Base-by-base conservation (phyloP, 2,797 vertebrate genomes). In the Eleutherodactylus coqui region DNA sequence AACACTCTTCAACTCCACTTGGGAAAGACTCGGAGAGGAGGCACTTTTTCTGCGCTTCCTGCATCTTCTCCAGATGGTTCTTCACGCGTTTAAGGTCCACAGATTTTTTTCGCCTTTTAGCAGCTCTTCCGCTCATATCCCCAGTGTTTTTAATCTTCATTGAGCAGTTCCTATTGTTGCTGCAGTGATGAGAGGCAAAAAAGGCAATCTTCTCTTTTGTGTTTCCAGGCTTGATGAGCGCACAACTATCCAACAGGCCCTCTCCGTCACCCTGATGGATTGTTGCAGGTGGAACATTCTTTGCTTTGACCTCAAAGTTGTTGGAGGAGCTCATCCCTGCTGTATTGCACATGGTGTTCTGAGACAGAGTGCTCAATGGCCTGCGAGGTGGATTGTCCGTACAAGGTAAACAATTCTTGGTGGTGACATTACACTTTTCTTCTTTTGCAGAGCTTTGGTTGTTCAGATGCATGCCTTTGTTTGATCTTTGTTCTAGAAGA, bases 151-250 rank as follows among this genome's bases (percentile, higher is more conserved):
- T 99, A 0, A 95, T 95, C 91, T 98, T 98, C 91, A 94, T 92
- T 0, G 95, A 94, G 83, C 94, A 92, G 0, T 88, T 55, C 14
- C 91, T 88, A 73, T 77, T 82, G 88, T 0, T 90, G 83, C 86
- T n/a, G 87, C 93, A 94, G 62, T 95, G 96, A 89, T 96, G 96
- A 24, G 95, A 93, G 0, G 97, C 95, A 3, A 99, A 99, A 90
- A 99, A 96, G 0, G 97, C 97, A 0, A 99, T 97, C 89, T 99
- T 99, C 92, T 99, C 97, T 78, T 97, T 96, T 0, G 98, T 99
- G n/a, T 99, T 97, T 62, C 98, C 98, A 0, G 97, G 98, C 88
- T 95, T 97, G 92, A 99, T 98, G 34, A 98, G 95, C 0, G 95
- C 94, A 97, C 96, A 98, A 64, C 97, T 94, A 85, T 97, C 98